phyloP scores from a whole-genome alignment of 1,140 invertebrate species.

The Spodoptera litura region DNA sequence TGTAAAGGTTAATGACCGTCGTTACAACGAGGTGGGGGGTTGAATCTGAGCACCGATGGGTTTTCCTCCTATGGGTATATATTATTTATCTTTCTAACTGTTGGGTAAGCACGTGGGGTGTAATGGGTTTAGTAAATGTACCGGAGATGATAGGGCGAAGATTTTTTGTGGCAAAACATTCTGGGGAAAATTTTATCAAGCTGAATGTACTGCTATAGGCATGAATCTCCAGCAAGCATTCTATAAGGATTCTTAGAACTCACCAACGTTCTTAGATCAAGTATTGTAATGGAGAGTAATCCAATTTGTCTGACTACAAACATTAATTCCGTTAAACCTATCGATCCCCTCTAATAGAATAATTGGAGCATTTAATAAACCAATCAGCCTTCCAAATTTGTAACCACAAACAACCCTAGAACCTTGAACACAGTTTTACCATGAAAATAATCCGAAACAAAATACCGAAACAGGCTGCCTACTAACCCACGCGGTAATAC shows the following conservation, averaged over 20 bases:
- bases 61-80: constrained; percentile 35
- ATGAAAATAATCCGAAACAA: constrained; percentile 27
- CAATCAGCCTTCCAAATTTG: not conserved
- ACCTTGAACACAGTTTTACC: not conserved
- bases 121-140: constrained; percentile 45
- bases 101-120: constrained; percentile 33
- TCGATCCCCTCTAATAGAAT: not conserved
- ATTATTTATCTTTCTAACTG: constrained; percentile 49
- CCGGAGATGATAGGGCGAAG: constrained; percentile 36
- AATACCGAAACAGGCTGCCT: constrained; percentile 6
- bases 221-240: no score
- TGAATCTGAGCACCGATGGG: constrained; percentile 43
- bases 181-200: not conserved
- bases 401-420: not conserved
- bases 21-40: constrained; percentile 40
- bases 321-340: not conserved
- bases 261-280: no score
- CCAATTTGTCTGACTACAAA: not conserved
- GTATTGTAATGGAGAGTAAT: no score
- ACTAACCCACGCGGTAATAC: constrained; percentile 26
- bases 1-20: constrained; percentile 47
- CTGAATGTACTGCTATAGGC: no score
- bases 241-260: no score
- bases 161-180: not conserved
- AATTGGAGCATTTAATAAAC: constrained; percentile 1